Conservation (phyloP, 2,113 vertebrate species). For the Spermophilus dauricus region DNA sequence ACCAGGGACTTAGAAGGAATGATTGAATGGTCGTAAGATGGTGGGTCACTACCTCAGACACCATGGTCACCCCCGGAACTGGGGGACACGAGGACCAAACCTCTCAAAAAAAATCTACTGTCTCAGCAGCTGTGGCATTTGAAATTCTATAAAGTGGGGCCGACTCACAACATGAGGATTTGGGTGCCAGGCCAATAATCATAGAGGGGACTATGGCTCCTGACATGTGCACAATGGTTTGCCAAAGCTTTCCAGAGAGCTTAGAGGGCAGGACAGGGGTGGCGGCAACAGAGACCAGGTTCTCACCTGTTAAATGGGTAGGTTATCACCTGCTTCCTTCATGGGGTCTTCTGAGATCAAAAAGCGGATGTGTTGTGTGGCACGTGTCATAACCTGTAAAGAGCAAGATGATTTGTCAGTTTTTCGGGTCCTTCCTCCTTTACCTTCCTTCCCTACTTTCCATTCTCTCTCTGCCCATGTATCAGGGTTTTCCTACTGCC, state of each 20-base stretch:
- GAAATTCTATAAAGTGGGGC: not conserved
- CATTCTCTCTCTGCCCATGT: fast-evolving
- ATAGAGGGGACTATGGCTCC: not conserved
- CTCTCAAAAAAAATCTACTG: not conserved
- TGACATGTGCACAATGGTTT: not conserved
- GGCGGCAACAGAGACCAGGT: not conserved
- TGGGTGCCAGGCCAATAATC: too few species aligned
- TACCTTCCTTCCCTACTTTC: too few species aligned
- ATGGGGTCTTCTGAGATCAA: not conserved
- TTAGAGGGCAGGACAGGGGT: too few species aligned
- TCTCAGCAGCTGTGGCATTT: not conserved
- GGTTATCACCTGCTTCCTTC: not conserved
- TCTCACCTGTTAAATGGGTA: not conserved
- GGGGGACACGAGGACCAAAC: too few species aligned
- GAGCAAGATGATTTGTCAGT: not conserved
- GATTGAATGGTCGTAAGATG: fast-evolving
- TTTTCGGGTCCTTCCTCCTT: not conserved
- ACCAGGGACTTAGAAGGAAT: not conserved
- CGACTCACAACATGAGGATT: too few species aligned
- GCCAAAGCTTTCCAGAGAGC: not conserved
- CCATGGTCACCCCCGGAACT: not conserved
- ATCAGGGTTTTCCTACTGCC: not conserved
- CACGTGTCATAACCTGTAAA: not conserved
- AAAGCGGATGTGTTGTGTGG: not conserved
- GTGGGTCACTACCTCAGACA: not conserved